Base-by-base conservation (phyloP, 2,888 invertebrate species). In the Macropis europaea region DNA sequence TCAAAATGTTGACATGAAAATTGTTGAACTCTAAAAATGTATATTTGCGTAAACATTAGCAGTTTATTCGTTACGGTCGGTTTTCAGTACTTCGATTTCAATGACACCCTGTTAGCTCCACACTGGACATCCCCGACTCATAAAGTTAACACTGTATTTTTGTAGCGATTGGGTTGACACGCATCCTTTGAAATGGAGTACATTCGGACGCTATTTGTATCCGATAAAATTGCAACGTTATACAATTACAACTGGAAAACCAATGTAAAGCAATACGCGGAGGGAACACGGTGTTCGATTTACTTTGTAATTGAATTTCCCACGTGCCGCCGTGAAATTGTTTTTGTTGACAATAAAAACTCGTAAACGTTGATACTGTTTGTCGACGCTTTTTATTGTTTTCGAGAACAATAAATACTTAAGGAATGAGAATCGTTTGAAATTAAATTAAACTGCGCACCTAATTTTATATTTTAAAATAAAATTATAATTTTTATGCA, bases 31-130 rank as follows among this genome's bases (percentile, higher is more conserved):
- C n/a, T n/a, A n/a, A n/a, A n/a, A n/a, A n/a, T n/a, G n/a, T n/a
- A n/a, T n/a, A n/a, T n/a, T n/a, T n/a, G n/a, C n/a, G n/a, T n/a
- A n/a, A n/a, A n/a, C n/a, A n/a, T n/a, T n/a, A n/a, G n/a, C n/a
- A n/a, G n/a, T 43, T 43, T 43, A 43, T 56, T 32, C 54, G 42
- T 36, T 24, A 22, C 38, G 19, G n/a, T n/a, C 24, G 17, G 40
- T 64, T 43, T 32, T 28, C 38, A 28, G 19, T n/a, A 17, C 7
- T 47, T 30, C 53, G 38, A 30, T 28, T 19, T 13, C 6, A 19
- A 19, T n/a, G 36, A 4, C n/a, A 3, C 38, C n/a, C 24, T 32
- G 3, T 7, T 6, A 28, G 11, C 24, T 24, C 24, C 17, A n/a
- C n/a, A n/a, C n/a, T n/a, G n/a, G n/a, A n/a, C n/a, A n/a, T n/a